These are phyloP conservation scores for Zingel zingel DNA, from an alignment of 2,113 vertebrate species.

Conservation along the genomic window DNA sequence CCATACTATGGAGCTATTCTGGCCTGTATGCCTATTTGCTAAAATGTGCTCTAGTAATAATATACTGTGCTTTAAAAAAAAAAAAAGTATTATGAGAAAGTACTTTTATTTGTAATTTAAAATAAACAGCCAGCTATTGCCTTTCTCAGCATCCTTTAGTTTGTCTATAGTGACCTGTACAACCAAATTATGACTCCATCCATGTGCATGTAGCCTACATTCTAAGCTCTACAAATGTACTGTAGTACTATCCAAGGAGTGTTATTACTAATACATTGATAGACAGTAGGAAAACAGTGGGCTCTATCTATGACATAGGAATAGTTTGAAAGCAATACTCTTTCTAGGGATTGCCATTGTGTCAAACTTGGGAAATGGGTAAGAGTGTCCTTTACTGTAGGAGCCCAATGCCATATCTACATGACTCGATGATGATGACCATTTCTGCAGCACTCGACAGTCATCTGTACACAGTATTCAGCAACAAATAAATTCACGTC, in stretches of 20 bases:
- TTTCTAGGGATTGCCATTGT: not conserved
- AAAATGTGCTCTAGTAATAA: not conserved
- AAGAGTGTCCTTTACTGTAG: too few relatives aligned
- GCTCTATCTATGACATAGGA: not conserved
- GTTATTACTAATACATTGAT: not conserved
- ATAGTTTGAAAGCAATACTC: not conserved
- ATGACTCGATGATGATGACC: too few relatives aligned
- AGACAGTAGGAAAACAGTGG: not conserved
- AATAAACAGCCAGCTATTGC: not conserved
- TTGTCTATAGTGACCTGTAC: not conserved
- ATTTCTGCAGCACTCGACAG: not conserved
- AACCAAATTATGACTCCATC: slow-evolving; percentile 8
- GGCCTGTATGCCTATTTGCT: not conserved
- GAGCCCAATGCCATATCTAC: too few relatives aligned
- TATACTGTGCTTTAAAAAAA: not conserved
- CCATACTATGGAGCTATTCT: not conserved
- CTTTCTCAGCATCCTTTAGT: slow-evolving; percentile 10
- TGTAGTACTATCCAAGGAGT: not conserved
- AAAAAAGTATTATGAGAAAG: not conserved
- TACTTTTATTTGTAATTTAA: not conserved
- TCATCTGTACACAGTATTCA: too few relatives aligned
- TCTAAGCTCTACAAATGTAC: not conserved
- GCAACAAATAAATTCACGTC: not conserved
- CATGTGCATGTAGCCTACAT: not conserved
- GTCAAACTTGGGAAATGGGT: too few relatives aligned